These are phyloP conservation scores for Campylomormyrus numenius DNA, from an alignment of 2,113 vertebrate genomes.

Conservation along the genomic window DNA sequence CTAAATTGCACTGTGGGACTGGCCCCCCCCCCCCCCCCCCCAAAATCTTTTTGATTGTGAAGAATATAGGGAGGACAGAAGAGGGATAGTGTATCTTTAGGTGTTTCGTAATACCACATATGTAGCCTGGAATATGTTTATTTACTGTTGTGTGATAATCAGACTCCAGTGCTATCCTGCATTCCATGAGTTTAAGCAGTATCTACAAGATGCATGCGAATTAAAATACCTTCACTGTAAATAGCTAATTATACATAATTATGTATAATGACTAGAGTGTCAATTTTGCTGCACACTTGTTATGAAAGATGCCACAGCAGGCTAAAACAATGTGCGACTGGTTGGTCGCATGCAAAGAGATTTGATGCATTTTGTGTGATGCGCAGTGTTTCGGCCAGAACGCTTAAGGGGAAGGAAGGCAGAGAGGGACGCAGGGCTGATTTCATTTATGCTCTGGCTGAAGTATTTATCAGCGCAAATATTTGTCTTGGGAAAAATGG, in stretches of 20 bases:
- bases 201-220: neutral
- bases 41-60: neutral
- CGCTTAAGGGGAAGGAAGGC: neutral
- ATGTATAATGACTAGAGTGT: neutral
- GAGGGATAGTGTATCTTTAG: neutral
- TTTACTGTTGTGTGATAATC: neutral
- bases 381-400: neutral
- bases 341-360: neutral
- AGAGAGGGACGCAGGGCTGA: neutral
- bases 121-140: neutral
- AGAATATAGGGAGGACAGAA: neutral
- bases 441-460: neutral
- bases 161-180: neutral
- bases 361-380: neutral
- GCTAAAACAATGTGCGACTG: neutral
- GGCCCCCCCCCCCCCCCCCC: neutral
- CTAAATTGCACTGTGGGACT: neutral
- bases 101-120: neutral
- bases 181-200: neutral
- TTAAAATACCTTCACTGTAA: neutral
- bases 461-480: slow-evolving; percentile 3
- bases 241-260: neutral
- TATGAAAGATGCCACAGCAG: neutral
- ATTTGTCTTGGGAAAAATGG: neutral
- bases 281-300: neutral